Base-by-base conservation (phyloP, 1,140 invertebrate genomes). In the Drosophila bipectinata region DNA sequence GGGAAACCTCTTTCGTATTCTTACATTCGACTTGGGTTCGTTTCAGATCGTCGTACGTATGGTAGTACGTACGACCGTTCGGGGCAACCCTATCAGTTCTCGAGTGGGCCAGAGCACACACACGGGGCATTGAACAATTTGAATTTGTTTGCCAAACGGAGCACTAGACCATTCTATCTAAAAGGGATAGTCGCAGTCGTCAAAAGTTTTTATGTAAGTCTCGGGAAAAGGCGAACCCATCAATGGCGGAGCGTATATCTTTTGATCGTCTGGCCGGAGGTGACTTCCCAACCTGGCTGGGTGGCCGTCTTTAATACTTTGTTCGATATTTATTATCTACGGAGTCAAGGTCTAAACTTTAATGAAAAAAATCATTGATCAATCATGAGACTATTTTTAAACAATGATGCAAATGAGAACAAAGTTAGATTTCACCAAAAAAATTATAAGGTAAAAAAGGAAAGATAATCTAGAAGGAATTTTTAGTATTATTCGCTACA, bases 41-140 rank as follows among this genome's bases (percentile, higher is more conserved):
- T 39, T 55, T 64, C 5, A 15, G 39, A 24, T 68, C 66, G 66
- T 45, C 44, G 30, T 37, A 18, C 41, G 14, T 14, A n/a, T n/a
- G n/a, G n/a, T n/a, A 45, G 30, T 37, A 18, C 41, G 14, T 14
- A 45, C 34, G 48, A 44, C 24, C 41, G 14, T 6, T 48, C 51
- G 51, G 52, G 51, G 44, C 63, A 57, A 32, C 51, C 55, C 63
- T 69, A 69, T 69, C 66, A 69, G 51, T 69, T 69, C 34, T 37
- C 9, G 54, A 69, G 66, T 56, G 69, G 30, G 62, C n/a, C 39
- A 15, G 21, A 21, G 21, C 26, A 14, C 32, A 14, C 37, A 41
- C 39, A 41, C 37, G 53, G 64, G 64, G 39, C 54, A 63, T 56
- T 69, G 24, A 68, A 53, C 44, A 45, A 56, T 57, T 69, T 57